phyloP scores from a whole-genome alignment of 2,888 invertebrate species.

The Lobophora halterata region DNA sequence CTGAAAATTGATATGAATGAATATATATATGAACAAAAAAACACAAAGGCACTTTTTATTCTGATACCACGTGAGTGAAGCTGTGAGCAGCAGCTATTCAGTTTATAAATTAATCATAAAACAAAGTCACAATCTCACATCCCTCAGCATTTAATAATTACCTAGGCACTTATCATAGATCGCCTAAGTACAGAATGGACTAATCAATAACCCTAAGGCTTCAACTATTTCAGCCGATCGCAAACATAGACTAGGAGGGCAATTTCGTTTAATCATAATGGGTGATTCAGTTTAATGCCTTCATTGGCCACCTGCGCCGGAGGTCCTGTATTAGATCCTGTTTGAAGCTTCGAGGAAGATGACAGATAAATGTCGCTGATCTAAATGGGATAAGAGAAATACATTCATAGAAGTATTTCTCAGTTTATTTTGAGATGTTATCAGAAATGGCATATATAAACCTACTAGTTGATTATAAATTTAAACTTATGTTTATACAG shows the following conservation, averaged over 20 bases:
- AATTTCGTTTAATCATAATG: conserved; percentile 70
- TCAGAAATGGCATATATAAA: too few species aligned
- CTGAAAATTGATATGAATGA: too few species aligned
- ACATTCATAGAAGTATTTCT: not conserved
- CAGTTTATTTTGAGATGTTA: too few species aligned
- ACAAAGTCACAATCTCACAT: conserved; percentile 9
- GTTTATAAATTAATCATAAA: conserved; percentile 9
- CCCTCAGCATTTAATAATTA: conserved; percentile 45
- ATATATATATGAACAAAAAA: too few species aligned
- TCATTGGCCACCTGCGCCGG: conserved; percentile 69
- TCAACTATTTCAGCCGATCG: conserved; percentile 58
- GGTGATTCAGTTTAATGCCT: conserved; percentile 72
- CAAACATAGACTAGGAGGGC: conserved; percentile 60
- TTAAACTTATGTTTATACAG: too few species aligned
- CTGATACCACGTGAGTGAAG: too few species aligned
- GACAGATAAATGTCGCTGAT: conserved; percentile 23
- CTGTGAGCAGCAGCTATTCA: too few species aligned
- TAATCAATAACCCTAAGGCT: conserved; percentile 65
- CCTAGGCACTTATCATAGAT: conserved; percentile 47
- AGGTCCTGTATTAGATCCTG: conserved; percentile 33
- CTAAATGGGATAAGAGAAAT: not conserved
- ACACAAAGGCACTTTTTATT: too few species aligned
- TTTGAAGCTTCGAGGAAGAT: conserved; percentile 26
- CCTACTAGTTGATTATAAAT: too few species aligned
- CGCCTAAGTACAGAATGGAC: conserved; percentile 48